Conservation (phyloP, 2,113 vertebrate species). For the Azemiops feae region DNA sequence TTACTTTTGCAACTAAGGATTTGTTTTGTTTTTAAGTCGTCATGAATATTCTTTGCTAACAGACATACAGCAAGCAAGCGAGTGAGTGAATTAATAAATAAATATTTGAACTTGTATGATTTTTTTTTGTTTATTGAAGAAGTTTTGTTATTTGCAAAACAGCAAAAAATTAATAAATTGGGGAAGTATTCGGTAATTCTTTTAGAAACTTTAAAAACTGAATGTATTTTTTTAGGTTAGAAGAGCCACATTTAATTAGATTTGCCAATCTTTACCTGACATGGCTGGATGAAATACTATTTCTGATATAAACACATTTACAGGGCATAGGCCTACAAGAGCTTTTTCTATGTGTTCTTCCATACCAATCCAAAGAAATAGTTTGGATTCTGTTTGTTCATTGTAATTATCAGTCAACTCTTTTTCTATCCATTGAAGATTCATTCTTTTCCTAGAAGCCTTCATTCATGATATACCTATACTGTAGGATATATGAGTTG, state of each 20-base stretch:
- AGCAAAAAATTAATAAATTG: not conserved
- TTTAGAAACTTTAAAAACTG: not conserved
- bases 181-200: not conserved
- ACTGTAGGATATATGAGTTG: not conserved
- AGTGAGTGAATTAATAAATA: not conserved
- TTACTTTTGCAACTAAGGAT: not conserved
- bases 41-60: not conserved
- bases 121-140: too few relatives aligned
- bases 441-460: not conserved
- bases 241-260: fast-evolving
- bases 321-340: not conserved
- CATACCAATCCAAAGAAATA: not conserved
- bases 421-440: not conserved
- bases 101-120: not conserved
- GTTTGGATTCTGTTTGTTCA: not conserved
- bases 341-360: not conserved
- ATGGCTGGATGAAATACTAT: not conserved
- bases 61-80: not conserved
- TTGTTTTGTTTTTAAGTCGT: not conserved
- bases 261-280: not conserved
- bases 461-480: not conserved
- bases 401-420: not conserved
- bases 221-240: not conserved
- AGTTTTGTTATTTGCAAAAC: not conserved
- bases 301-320: not conserved